Base-by-base conservation (phyloP, 1,140 invertebrate species). In the Pissodes strobi region DNA sequence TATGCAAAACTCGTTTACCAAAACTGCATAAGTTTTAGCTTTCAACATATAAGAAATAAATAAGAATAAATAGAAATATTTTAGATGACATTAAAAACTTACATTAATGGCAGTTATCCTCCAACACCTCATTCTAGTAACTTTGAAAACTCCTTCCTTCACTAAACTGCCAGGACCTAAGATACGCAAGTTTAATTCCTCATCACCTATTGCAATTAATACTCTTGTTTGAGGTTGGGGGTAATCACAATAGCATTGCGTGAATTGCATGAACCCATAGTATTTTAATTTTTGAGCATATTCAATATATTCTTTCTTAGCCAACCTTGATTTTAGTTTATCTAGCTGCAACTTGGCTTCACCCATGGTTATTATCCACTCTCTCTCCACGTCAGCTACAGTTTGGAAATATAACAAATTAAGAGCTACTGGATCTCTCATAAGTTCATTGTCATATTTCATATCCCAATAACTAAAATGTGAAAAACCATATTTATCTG, bases 111-210 rank as follows among this genome's bases (percentile, higher is more conserved):
- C 93, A 18, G 91, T 95, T n/a, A 98, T 95, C 68, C 95, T 84
- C 96, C 96, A 98, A 72, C 95, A 97, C 67, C 92, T 85, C 89
- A 98, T 98, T 68, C 95, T 83, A 0, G 95, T 97, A 3, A 98
- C 92, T 81, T 94, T 92, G 76, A 96, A 98, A 71, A 85, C 83
- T 12, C 90, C 87, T 79, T 97, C 94, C 74, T 84, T 85, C 2
- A 85, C 78, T 68, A 84, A 80, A 17, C 79, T 72, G 1, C 75
- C 74, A n/a, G 72, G 67, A 0, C 73, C 59, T 19, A 76, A 48
- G 62, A 82, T 80, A 56, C 87, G 82, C 67, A 94, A 84, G 74
- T 86, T 88, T 1, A 95, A 76, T 80, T 94, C 91, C 74, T 87
- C 85, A 76, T 88, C 88, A 30, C 92, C 92, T 75, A 90, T 87